These are phyloP conservation scores for Pyxicephalus adspersus DNA, from an alignment of 2,113 vertebrate genomes.

Conservation along the genomic window DNA sequence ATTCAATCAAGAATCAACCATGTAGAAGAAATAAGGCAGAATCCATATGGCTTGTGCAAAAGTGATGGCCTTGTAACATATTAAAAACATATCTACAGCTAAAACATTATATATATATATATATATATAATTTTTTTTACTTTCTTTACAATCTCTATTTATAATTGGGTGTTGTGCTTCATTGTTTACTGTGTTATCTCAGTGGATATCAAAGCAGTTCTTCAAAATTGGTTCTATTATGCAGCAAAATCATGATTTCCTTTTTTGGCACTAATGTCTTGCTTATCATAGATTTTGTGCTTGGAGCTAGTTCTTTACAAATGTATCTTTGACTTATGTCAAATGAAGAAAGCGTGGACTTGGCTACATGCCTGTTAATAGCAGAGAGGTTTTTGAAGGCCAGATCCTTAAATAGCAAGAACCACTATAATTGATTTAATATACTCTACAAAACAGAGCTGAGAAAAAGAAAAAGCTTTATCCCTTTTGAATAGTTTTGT, in stretches of 20 bases:
- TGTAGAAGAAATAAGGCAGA: too few species aligned
- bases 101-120: too few species aligned
- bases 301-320: conserved; percentile 36
- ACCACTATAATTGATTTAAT: conserved; percentile 36
- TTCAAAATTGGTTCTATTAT: conserved; percentile 21
- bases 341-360: conserved; percentile 35
- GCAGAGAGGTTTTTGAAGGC: conserved; percentile 18
- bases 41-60: too few species aligned
- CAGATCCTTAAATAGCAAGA: conserved; percentile 22
- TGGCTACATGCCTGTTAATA: conserved; percentile 36
- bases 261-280: conserved; percentile 6
- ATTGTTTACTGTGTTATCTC: conserved; percentile 12
- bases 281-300: conserved; percentile 38
- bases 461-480: conserved; percentile 9
- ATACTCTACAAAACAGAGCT: conserved; percentile 1
- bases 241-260: conserved; percentile 20
- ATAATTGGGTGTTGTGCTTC: conserved; percentile 25
- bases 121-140: too few species aligned
- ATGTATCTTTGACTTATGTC: conserved; percentile 41
- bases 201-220: conserved; percentile 3
- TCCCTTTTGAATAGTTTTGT: conserved; percentile 20
- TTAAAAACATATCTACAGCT: too few species aligned
- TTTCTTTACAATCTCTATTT: neutral
- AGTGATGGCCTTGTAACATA: too few species aligned
- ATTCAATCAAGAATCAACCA: too few species aligned